Conservation (phyloP, 2,113 vertebrate genomes). For the Ptilorrhoa leucosticta region DNA sequence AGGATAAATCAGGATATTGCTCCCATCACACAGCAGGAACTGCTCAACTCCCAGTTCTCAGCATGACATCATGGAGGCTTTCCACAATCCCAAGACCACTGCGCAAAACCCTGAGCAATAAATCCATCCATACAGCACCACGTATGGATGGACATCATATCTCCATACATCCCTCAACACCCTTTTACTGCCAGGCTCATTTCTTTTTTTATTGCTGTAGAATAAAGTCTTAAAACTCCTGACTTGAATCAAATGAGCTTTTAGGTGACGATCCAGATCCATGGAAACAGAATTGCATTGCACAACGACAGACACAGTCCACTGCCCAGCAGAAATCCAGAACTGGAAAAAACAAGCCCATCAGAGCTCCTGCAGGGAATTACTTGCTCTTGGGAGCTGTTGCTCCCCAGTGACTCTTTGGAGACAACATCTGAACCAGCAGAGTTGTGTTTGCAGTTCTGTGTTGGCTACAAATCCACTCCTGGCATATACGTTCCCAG, state of each 20-base stretch:
- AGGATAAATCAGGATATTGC: neutral
- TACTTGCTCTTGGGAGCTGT: neutral
- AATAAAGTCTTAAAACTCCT: neutral
- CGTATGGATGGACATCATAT: accelerated
- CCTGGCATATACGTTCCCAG: neutral
- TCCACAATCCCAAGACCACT: neutral
- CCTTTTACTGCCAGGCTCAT: neutral
- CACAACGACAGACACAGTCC: neutral
- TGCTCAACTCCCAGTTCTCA: neutral
- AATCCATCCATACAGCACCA: neutral
- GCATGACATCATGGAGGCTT: neutral
- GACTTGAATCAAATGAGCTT: neutral
- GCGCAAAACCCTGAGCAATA: neutral
- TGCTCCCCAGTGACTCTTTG: neutral
- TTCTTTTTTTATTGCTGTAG: neutral
- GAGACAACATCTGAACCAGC: neutral
- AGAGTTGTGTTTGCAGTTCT: neutral
- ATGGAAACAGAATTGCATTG: neutral
- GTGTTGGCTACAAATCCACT: neutral
- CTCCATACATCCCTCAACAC: neutral
- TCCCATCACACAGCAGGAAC: neutral
- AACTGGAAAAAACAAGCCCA: neutral
- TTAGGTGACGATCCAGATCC: neutral
- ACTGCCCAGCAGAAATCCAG: neutral
- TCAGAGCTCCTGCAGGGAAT: neutral